Evolutionary conservation across 2,888 invertebrate species (phyloP).

Genomic region (Hydroisotoma schaefferi): DNA sequence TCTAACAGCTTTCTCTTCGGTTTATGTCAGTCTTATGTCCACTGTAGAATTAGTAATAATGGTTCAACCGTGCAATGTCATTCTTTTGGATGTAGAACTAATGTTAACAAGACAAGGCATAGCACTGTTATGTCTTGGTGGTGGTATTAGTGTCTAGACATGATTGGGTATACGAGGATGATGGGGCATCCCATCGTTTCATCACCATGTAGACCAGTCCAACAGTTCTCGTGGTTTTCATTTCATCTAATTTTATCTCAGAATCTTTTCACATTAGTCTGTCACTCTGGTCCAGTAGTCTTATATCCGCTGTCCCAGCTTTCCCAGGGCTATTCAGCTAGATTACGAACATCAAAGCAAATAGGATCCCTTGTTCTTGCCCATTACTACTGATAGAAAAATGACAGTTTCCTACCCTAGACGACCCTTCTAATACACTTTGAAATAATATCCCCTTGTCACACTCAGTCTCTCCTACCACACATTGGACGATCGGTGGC

Average conservation of each 20-base stretch:
- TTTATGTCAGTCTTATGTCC: too few relatives aligned
- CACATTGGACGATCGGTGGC: too few relatives aligned
- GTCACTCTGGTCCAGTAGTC: conserved; percentile 7
- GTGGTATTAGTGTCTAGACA: too few relatives aligned
- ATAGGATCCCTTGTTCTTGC: conserved; percentile 1
- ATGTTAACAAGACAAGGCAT: too few relatives aligned
- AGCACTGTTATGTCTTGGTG: neutral
- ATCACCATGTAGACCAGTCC: neutral
- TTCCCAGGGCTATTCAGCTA: conserved; percentile 9
- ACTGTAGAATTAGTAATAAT: too few relatives aligned
- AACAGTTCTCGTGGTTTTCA: conserved; percentile 2
- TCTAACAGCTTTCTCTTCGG: too few relatives aligned
- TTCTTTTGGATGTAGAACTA: too few relatives aligned
- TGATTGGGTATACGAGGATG: too few relatives aligned
- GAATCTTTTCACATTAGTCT: conserved; percentile 13
- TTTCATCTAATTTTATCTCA: conserved; percentile 11
- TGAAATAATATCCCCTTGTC: neutral
- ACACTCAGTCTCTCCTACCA: conserved; percentile 1
- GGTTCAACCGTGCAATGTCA: too few relatives aligned
- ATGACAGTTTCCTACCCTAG: conserved; percentile 1
- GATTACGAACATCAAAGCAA: conserved; percentile 12
- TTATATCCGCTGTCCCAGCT: conserved; percentile 3
- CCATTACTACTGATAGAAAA: conserved; percentile 11
- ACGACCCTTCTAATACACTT: neutral
- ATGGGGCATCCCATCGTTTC: neutral